Evolutionary conservation across 1,140 invertebrate genomes (phyloP).

Genomic region (Homarus americanus): DNA sequence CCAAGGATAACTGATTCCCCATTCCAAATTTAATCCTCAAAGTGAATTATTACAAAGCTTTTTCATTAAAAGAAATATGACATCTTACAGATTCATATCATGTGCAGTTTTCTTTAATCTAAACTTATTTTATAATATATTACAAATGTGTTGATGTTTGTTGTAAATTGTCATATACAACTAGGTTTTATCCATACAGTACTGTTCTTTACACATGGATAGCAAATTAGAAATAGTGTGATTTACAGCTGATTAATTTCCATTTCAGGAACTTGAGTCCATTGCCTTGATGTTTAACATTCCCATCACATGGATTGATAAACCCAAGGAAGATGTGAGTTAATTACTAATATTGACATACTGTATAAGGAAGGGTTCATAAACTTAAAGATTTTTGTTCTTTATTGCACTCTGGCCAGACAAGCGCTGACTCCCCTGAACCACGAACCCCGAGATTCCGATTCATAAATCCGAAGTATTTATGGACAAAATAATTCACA

Average conservation of each 20-base stretch:
- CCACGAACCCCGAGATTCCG: no score
- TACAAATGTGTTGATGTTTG: neutral
- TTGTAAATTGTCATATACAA: neutral
- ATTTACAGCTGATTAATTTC: neutral
- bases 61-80: neutral
- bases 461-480: no score
- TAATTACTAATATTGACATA: neutral
- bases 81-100: neutral
- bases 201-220: neutral
- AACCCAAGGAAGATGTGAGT: constrained; percentile 73
- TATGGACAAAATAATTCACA: no score
- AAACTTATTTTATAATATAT: neutral
- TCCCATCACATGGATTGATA: constrained; percentile 71
- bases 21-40: no score
- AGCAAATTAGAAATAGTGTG: neutral
- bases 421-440: no score
- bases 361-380: no score
- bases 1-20: no score
- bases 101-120: neutral
- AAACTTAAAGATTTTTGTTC: no score
- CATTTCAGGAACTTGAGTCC: constrained; percentile 65
- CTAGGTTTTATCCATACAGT: neutral
- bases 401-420: no score
- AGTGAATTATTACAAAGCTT: no score
- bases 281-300: constrained; percentile 69